These are phyloP conservation scores for Drosophila recens DNA, from an alignment of 2,888 invertebrate species.

Conservation along the genomic window DNA sequence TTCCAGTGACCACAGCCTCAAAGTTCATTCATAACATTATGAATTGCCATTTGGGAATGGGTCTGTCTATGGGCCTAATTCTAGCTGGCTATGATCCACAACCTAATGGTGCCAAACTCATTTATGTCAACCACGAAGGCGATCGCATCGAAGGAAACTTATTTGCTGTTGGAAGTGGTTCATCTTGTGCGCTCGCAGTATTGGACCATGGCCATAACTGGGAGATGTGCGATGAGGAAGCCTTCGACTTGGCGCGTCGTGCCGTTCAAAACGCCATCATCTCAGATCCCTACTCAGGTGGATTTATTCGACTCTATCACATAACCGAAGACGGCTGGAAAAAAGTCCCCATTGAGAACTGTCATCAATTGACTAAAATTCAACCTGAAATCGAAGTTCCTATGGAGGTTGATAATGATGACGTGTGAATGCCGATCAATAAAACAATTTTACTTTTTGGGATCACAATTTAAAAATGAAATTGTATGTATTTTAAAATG, in stretches of 20 bases:
- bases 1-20: slow-evolving; percentile 98
- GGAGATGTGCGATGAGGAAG: slow-evolving; percentile 95
- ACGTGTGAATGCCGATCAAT: not conserved
- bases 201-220: slow-evolving; percentile 94
- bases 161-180: slow-evolving; percentile 98
- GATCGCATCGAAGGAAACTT: slow-evolving; percentile 94
- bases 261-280: slow-evolving; percentile 98
- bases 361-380: slow-evolving; percentile 88
- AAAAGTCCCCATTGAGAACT: slow-evolving; percentile 95
- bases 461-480: not conserved
- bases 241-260: slow-evolving; percentile 95
- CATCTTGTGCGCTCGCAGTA: slow-evolving; percentile 97
- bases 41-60: slow-evolving; percentile 98
- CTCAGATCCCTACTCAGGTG: slow-evolving; percentile 97
- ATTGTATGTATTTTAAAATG: too few species aligned
- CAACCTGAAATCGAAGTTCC: not conserved
- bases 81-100: slow-evolving; percentile 96
- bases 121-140: slow-evolving; percentile 98
- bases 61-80: slow-evolving; percentile 97
- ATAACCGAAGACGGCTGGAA: slow-evolving; percentile 96
- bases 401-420: not conserved
- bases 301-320: slow-evolving; percentile 96
- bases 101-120: slow-evolving; percentile 95
- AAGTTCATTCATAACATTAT: slow-evolving; percentile 98
- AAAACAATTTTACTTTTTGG: not conserved